Base-by-base conservation (phyloP, 2,888 invertebrate species). In the Phania funesta region DNA sequence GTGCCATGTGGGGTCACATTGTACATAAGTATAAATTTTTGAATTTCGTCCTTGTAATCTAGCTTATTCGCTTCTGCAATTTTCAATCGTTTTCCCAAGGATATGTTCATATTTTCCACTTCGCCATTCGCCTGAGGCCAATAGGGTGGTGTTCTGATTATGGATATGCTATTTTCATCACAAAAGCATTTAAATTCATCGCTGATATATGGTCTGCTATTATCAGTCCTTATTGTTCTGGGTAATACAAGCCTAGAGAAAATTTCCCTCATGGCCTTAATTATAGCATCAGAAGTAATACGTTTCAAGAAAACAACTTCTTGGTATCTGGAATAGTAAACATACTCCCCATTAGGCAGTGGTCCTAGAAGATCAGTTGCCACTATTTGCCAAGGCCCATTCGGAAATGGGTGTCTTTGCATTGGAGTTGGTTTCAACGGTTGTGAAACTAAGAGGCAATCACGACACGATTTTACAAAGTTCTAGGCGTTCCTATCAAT, bases 181-280 rank as follows among this genome's bases (percentile, higher is more conserved):
- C 83, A 84, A 52, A 73, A 84, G 2, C 5, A 13, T 13, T 80
- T 84, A 35, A 84, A 86, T 65, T 84, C 81, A 22, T 77, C 58
- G 38, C 84, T 84, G 18, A 74, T 58, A 60, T 80, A 83, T 67
- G 84, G 81, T 44, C 74, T 73, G 0, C 84, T 84, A 80, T 82
- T 85, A 73, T 84, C 83, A 13, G 79, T 76, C 56, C 83, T 83
- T 48, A 84, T 70, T n/a, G 82, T 64, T 52, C 64, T 74, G 20
- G 84, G 81, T 73, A 74, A 77, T 0, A 77, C 82, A 50, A 82
- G 58, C 58, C 44, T 74, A 16, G 52, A 79, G 29, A 82, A 84
- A 35, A 82, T 80, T n/a, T 80, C 60, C 16, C 48, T 56, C 65
- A 79, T 71, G 7, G 68, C 62, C 32, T 70, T 80, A 35, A 80